Evolutionary conservation across 2,888 invertebrate species (phyloP), one percentile per base, ranked within the genome.

Genomic region (Crocallis elinguaria): DNA sequence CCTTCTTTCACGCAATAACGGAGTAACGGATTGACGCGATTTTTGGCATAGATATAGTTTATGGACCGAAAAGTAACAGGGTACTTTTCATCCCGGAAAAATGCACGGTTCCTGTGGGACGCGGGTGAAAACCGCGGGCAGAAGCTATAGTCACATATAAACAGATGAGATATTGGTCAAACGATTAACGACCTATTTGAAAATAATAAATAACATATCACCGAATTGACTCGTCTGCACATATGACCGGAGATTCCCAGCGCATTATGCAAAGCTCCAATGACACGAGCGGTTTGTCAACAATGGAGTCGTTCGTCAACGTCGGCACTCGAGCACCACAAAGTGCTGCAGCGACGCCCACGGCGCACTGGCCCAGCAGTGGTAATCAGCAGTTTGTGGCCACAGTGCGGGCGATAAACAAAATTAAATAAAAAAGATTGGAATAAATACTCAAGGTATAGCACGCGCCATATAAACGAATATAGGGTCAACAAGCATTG

Each of bases 261-360:
- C 39, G 32, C 16, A 54, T 64, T 64, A 64, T 66, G 52, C 58
- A 63, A 64, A 60, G 35, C 39, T 25, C 37, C 48, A 60, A 32
- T 56, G 50, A 57, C 43, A 32, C 38, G 39, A 41, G 60, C 60
- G 61, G 60, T 67, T 64, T 60, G 63, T 69, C 66, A 63, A 79
- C 79, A 79, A 79, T 79, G 75, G 72, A 56, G 62, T 64, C 77
- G 71, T 76, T 43, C 63, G 59, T 77, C 73, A 66, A 49, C 64
- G 70, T 61, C 62, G 46, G 52, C 57, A 62, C 57, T 50, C 39
- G 57, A 56, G 50, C 62, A 42, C 43, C 50, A 56, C 63, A 66
- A 67, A 46, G 44, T 29, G 35, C 25, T 27, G 51, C 48, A 38
- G 23, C 48, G 12, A 49, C 57, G 17, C 45, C 42, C 30, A 52